Percentiles rank a stretch among this genome's conserved stretches.
These are phyloP conservation scores for Varanus salvator DNA, from an alignment of 2,113 vertebrate genomes.

Conservation along the genomic window DNA sequence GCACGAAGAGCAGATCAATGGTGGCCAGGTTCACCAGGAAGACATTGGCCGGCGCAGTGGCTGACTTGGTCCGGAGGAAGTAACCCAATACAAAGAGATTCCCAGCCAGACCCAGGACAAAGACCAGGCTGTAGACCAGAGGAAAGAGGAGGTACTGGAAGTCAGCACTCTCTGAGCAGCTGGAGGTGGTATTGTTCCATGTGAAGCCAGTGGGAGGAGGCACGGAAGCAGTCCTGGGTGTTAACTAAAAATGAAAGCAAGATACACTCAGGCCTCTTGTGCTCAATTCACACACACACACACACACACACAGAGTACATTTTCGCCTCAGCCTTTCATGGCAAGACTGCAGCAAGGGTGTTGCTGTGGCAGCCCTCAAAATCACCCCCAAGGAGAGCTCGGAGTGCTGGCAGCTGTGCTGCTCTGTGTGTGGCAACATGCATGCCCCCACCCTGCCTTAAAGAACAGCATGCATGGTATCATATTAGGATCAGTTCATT, in stretches of 20 bases:
- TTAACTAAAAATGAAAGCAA: neutral
- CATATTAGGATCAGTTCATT: too few species aligned
- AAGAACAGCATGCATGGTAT: too few species aligned
- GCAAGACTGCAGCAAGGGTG: too few species aligned
- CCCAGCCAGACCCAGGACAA: conserved; percentile 65
- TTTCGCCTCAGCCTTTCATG: too few species aligned
- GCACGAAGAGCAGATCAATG: conserved; percentile 73
- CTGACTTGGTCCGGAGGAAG: conserved; percentile 68
- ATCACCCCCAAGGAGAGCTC: too few species aligned
- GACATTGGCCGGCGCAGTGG: conserved; percentile 70
- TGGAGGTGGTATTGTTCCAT: neutral
- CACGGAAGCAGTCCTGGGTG: fast-evolving
- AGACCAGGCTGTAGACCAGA: conserved; percentile 63
- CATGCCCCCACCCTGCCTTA: too few species aligned
- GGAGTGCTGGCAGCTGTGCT: too few species aligned
- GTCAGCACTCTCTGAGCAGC: conserved; percentile 20
- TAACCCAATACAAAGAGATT: conserved; percentile 73
- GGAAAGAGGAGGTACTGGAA: conserved; percentile 67
- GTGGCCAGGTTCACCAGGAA: conserved; percentile 76
- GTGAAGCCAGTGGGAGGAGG: neutral
- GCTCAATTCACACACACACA: too few species aligned
- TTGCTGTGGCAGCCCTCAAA: too few species aligned
- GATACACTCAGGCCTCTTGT: neutral
- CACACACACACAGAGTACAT: too few species aligned
- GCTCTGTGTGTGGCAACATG: too few species aligned